phyloP scores from a whole-genome alignment of 2,888 invertebrate genomes.

The Tubulanus polymorphus region DNA sequence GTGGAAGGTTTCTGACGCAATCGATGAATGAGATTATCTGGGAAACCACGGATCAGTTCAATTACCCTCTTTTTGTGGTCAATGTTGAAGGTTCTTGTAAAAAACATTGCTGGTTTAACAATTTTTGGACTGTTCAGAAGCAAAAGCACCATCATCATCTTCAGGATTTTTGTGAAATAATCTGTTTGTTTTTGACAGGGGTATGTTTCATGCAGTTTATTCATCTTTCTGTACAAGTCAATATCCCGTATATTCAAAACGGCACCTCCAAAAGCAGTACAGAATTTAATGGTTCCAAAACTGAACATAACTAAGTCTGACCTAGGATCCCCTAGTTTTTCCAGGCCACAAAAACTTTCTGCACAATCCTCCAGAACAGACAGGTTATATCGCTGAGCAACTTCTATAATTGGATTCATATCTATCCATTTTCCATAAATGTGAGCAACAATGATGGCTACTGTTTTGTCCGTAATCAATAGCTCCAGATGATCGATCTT shows the following conservation, averaged over 20 bases:
- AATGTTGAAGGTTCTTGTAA: slow-evolving; percentile 26
- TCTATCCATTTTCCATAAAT: slow-evolving; percentile 47
- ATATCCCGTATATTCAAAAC: slow-evolving; percentile 44
- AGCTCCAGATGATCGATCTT: slow-evolving; percentile 38
- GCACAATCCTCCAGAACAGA: slow-evolving; percentile 52
- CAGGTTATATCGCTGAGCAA: slow-evolving; percentile 35
- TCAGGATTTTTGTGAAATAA: slow-evolving; percentile 46
- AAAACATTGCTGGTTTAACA: slow-evolving; percentile 27
- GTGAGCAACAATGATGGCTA: slow-evolving; percentile 49
- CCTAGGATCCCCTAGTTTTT: slow-evolving; percentile 42
- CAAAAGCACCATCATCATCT: slow-evolving; percentile 38
- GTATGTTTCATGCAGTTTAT: slow-evolving; percentile 26
- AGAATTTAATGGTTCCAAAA: slow-evolving; percentile 52
- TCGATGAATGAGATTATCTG: slow-evolving; percentile 32
- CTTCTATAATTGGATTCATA: slow-evolving; percentile 38
- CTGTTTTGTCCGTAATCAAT: slow-evolving; percentile 44
- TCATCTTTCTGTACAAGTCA: slow-evolving; percentile 36
- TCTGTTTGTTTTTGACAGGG: slow-evolving; percentile 32
- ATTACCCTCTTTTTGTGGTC: slow-evolving; percentile 42
- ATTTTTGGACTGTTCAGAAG: slow-evolving; percentile 36
- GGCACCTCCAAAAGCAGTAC: slow-evolving; percentile 51
- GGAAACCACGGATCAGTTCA: slow-evolving; percentile 46
- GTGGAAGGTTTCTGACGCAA: slow-evolving; percentile 44
- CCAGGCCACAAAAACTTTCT: slow-evolving; percentile 48
- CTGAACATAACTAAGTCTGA: slow-evolving; percentile 50